phyloP scores from a whole-genome alignment of 1,140 invertebrate species.

The Camponotus floridanus region DNA sequence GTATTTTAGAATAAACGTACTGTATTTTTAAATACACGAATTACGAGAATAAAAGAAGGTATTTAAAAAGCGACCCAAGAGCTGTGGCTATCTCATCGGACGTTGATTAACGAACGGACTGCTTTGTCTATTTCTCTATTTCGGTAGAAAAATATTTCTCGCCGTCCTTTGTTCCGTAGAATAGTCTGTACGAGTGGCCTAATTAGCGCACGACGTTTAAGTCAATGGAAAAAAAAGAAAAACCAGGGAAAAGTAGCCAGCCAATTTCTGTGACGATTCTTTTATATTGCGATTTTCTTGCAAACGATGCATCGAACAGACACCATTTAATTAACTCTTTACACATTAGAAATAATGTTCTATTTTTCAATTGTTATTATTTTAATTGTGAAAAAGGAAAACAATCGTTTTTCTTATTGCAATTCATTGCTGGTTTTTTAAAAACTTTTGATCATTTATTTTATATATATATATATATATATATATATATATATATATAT shows the following conservation, averaged over 20 bases:
- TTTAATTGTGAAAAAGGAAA: not conserved
- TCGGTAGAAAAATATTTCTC: constrained; percentile 29
- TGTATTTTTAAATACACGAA: constrained; percentile 32
- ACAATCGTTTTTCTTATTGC: not conserved
- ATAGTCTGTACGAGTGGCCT: constrained; percentile 17
- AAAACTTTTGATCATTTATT: constrained; percentile 18
- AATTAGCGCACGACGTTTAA: constrained; percentile 26
- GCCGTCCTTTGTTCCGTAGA: constrained; percentile 20
- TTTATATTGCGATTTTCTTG: constrained; percentile 10
- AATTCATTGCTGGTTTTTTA: not conserved
- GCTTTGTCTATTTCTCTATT: constrained; percentile 27
- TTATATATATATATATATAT: not conserved
- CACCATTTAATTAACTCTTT: constrained; percentile 27
- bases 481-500: not conserved
- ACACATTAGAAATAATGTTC: not conserved
- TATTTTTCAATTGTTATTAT: not conserved
- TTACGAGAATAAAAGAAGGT: not conserved
- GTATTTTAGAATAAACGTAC: not conserved
- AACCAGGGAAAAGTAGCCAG: not conserved
- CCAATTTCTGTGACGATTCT: constrained; percentile 12
- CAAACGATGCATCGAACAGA: not conserved
- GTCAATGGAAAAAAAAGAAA: not conserved
- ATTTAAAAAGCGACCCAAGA: constrained; percentile 28
- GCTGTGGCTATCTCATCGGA: constrained; percentile 14
- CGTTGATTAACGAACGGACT: constrained; percentile 31